phyloP scores from a whole-genome alignment of 2,888 invertebrate genomes.

The Campopleginae sp. region DNA sequence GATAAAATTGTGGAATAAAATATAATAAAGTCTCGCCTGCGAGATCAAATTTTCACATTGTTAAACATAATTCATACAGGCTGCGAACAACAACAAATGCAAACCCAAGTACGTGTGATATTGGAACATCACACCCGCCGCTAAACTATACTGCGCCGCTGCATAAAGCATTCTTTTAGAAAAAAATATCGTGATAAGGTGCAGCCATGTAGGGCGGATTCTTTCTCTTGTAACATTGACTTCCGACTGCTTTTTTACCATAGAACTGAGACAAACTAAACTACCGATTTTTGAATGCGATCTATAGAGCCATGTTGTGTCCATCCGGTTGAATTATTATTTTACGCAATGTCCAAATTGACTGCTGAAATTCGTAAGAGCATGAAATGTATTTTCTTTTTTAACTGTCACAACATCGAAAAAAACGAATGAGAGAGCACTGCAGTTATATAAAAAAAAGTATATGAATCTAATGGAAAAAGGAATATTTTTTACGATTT shows the following conservation, averaged over 20 bases:
- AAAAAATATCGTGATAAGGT: conserved; percentile 74
- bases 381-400: not conserved
- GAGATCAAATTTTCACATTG: conserved; percentile 14
- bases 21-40: conserved; percentile 2
- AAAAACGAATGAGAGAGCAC: not conserved
- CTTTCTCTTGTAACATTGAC: conserved; percentile 42
- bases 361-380: conserved; percentile 13
- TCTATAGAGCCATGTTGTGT: conserved; percentile 70
- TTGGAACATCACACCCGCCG: conserved; percentile 73
- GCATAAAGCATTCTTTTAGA: conserved; percentile 75
- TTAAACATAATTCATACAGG: conserved; percentile 73
- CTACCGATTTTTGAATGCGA: conserved; percentile 64
- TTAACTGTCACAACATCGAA: not conserved
- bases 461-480: too few species aligned
- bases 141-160: conserved; percentile 73
- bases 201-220: conserved; percentile 73
- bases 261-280: conserved; percentile 58
- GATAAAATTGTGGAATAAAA: conserved; percentile 10
- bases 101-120: conserved; percentile 73
- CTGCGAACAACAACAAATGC: conserved; percentile 73
- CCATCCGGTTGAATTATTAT: conserved; percentile 63
- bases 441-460: too few species aligned
- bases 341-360: not conserved
- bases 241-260: conserved; percentile 17
- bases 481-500: not conserved